phyloP scores from a whole-genome alignment of 2,888 invertebrate genomes.

The Beris chalybata region DNA sequence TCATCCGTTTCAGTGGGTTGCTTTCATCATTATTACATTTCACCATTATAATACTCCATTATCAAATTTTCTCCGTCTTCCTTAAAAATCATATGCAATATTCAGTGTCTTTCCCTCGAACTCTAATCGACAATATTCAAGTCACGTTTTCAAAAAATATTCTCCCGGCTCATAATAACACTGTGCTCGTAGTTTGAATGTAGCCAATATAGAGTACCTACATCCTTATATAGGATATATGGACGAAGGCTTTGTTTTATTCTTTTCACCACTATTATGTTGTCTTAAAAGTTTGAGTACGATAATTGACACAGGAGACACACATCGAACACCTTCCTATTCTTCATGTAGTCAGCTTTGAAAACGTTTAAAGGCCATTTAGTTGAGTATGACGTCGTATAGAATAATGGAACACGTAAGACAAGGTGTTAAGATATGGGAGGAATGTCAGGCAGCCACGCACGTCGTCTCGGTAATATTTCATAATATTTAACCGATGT shows the following conservation, averaged over 20 bases:
- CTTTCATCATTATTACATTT: too few relatives aligned
- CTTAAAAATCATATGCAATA: not conserved
- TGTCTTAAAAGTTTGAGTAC: constrained; percentile 19
- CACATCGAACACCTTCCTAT: constrained; percentile 8
- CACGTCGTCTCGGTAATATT: constrained; percentile 18
- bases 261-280: constrained; percentile 19
- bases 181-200: constrained; percentile 19
- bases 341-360: too few relatives aligned
- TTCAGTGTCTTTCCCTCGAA: not conserved
- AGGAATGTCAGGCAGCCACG: too few relatives aligned
- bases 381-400: too few relatives aligned
- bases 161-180: constrained; percentile 18
- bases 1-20: too few relatives aligned
- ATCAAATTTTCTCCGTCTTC: too few relatives aligned
- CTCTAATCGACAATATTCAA: constrained; percentile 1
- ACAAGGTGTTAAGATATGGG: too few relatives aligned
- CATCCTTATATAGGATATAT: not conserved
- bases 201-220: not conserved
- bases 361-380: too few relatives aligned
- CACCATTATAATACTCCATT: too few relatives aligned
- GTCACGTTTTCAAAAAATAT: constrained; percentile 24
- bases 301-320: constrained; percentile 18
- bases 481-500: constrained; percentile 26
- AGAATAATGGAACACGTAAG: too few relatives aligned
- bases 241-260: constrained; percentile 10